Evolutionary conservation across 1,140 invertebrate species (phyloP).

Genomic region (Zaprionus kolodkinae): DNA sequence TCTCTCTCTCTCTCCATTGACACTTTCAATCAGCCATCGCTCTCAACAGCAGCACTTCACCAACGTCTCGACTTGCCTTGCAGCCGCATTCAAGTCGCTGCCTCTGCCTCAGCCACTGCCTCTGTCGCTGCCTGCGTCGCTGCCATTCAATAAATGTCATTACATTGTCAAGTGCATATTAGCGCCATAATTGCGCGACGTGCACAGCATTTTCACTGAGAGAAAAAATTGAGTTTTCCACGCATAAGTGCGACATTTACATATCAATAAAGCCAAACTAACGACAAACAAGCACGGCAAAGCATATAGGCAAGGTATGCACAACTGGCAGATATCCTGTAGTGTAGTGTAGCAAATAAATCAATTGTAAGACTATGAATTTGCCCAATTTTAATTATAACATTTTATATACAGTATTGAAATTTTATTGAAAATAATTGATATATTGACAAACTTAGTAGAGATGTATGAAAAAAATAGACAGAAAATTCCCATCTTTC

Average conservation of each 20-base stretch:
- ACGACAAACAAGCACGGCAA: constrained; percentile 21
- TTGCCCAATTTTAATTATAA: too few species aligned
- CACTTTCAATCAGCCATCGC: constrained; percentile 69
- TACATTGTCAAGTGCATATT: constrained; percentile 82
- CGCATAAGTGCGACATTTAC: constrained; percentile 47
- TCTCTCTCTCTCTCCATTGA: constrained; percentile 19
- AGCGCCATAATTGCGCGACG: constrained; percentile 78
- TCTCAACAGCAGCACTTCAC: constrained; percentile 31
- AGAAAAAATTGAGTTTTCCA: constrained; percentile 31
- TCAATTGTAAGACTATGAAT: too few species aligned
- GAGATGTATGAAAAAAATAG: too few species aligned
- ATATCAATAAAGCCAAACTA: constrained; percentile 60
- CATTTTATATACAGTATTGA: too few species aligned
- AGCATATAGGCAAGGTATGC: background rate
- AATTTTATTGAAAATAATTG: too few species aligned
- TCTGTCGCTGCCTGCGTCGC: background rate
- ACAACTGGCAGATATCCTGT: background rate
- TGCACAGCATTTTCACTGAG: constrained; percentile 56
- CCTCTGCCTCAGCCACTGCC: background rate
- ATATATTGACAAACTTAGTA: too few species aligned
- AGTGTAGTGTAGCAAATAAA: too few species aligned
- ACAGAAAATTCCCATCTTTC: too few species aligned
- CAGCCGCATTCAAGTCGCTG: background rate
- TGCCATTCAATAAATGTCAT: constrained; percentile 74
- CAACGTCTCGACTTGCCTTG: constrained; percentile 21